phyloP scores from a whole-genome alignment of 1,140 invertebrate genomes.

The Lordiphosa collinella region DNA sequence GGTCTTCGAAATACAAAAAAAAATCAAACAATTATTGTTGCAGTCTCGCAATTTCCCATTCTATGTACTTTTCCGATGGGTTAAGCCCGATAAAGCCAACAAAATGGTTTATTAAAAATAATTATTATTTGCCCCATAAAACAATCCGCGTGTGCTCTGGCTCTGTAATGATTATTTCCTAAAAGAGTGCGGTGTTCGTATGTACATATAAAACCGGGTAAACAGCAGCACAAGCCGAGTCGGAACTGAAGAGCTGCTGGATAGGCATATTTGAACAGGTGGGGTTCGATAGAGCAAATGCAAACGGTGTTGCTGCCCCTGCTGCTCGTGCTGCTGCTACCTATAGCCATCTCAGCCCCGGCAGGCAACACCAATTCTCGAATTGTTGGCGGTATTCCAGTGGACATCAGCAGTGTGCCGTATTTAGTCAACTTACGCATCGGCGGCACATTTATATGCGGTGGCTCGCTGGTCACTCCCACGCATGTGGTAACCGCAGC shows the following conservation, averaged over 20 bases:
- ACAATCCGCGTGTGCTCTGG: slow-evolving; percentile 31
- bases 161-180: slow-evolving; percentile 59
- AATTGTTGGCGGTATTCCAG: slow-evolving; percentile 54
- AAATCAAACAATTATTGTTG: background rate
- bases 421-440: slow-evolving; percentile 60
- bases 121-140: slow-evolving; percentile 65
- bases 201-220: slow-evolving; percentile 44
- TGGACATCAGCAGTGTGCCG: slow-evolving; percentile 56
- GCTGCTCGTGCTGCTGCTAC: background rate
- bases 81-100: slow-evolving; percentile 36
- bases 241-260: slow-evolving; percentile 19
- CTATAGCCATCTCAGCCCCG: background rate
- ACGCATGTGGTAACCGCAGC: slow-evolving; percentile 63
- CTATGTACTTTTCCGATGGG: slow-evolving; percentile 22
- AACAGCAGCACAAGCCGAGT: slow-evolving; percentile 48
- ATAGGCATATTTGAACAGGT: slow-evolving; percentile 48
- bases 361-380: slow-evolving; percentile 42
- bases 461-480: slow-evolving; percentile 47
- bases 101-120: slow-evolving; percentile 69
- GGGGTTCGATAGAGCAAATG: slow-evolving; percentile 34
- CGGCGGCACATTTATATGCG: slow-evolving; percentile 49
- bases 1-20: background rate
- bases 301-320: slow-evolving; percentile 18
- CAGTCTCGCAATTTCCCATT: background rate
- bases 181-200: slow-evolving; percentile 8